phyloP scores from a whole-genome alignment of 30 jellyfish, hydroid and myxozoan genomes.

The Turritopsis rubra region DNA sequence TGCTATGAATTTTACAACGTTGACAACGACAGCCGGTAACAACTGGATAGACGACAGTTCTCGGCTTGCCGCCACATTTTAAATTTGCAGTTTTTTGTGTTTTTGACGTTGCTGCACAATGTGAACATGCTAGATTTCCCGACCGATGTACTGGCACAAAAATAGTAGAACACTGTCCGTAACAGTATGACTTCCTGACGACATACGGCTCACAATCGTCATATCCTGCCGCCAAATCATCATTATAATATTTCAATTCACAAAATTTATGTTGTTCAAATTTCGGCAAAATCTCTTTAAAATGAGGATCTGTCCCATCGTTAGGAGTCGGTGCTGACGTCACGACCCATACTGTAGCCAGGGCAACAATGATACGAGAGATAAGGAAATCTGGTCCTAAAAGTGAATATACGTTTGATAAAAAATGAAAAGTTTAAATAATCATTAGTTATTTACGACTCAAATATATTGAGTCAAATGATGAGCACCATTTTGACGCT shows the following conservation, averaged over 20 bases:
- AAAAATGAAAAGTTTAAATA: not conserved
- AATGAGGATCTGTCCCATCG: not conserved
- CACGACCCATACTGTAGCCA: not conserved
- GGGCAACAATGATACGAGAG: not conserved
- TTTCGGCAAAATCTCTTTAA: not conserved
- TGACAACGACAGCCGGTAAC: conserved; percentile 3
- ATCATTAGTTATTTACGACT: not conserved
- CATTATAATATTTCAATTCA: not conserved
- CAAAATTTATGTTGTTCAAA: not conserved
- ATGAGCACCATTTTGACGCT: not conserved
- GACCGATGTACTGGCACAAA: conserved; percentile 13
- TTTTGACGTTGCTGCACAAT: not conserved
- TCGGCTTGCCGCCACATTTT: not conserved
- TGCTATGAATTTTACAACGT: not conserved
- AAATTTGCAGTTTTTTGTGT: not conserved
- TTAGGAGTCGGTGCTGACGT: not conserved
- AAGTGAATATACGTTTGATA: not conserved
- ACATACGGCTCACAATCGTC: not conserved
- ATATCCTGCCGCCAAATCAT: not conserved
- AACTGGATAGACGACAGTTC: not conserved
- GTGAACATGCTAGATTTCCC: conserved; percentile 4
- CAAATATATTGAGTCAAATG: not conserved
- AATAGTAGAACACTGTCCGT: not conserved
- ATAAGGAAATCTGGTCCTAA: not conserved
- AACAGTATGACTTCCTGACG: not conserved